Percentiles rank a stretch among this genome's conserved stretches.
These are phyloP conservation scores for Yponomeuta sedellus DNA, from an alignment of 2,888 invertebrate genomes.

Conservation along the genomic window DNA sequence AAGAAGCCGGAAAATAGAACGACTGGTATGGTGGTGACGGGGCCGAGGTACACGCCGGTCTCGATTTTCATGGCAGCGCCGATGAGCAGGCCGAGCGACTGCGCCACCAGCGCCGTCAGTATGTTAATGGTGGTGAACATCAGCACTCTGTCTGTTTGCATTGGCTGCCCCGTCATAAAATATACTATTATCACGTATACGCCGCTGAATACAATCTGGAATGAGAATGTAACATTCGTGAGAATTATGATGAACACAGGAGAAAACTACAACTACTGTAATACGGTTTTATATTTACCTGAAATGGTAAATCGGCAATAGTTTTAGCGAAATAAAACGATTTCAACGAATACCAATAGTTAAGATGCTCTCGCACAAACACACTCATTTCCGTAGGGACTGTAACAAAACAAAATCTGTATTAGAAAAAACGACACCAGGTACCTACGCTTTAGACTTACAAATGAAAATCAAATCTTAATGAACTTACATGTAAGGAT, in stretches of 20 bases:
- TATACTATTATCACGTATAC: slow-evolving; percentile 94
- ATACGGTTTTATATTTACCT: slow-evolving; percentile 74
- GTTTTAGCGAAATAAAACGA: slow-evolving; percentile 98
- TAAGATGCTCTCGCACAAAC: slow-evolving; percentile 94
- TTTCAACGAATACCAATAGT: slow-evolving; percentile 97
- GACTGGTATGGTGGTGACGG: slow-evolving; percentile 93
- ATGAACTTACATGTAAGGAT: slow-evolving; percentile 93
- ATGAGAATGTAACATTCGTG: slow-evolving; percentile 27
- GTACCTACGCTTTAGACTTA: too few relatives aligned
- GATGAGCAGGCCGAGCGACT: slow-evolving; percentile 93
- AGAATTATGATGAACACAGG: neutral
- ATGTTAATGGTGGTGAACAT: slow-evolving; percentile 86
- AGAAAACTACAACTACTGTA: neutral
- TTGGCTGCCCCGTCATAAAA: slow-evolving; percentile 97
- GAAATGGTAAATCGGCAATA: slow-evolving; percentile 96
- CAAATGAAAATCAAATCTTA: too few relatives aligned
- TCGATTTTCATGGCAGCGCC: slow-evolving; percentile 94
- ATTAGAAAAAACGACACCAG: too few relatives aligned
- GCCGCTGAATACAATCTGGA: slow-evolving; percentile 89
- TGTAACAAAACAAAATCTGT: slow-evolving; percentile 58
- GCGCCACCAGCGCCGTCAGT: slow-evolving; percentile 92
- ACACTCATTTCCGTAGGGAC: slow-evolving; percentile 98
- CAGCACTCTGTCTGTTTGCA: slow-evolving; percentile 87
- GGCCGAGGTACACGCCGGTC: slow-evolving; percentile 86
- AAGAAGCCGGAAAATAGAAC: slow-evolving; percentile 96